Evolutionary conservation across 2,888 invertebrate species (phyloP).

Genomic region (Dioctria rufipes): DNA sequence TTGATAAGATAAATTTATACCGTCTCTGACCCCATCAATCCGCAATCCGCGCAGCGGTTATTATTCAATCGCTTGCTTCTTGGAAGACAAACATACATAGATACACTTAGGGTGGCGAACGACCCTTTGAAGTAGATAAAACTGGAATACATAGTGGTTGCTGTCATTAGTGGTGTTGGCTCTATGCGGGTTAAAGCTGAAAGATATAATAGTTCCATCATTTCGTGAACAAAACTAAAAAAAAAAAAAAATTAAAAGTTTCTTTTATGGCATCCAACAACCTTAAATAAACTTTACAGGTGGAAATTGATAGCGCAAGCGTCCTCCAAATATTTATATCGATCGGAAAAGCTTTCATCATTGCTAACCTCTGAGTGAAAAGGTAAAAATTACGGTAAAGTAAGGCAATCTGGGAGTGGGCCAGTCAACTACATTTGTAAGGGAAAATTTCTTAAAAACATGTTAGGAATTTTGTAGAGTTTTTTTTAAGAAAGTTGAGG

Average conservation of each 20-base stretch:
- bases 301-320: conserved; percentile 47
- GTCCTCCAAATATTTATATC: conserved; percentile 9
- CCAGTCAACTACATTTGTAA: too few relatives aligned
- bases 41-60: not conserved
- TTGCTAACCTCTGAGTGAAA: conserved; percentile 20
- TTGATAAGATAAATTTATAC: conserved; percentile 25
- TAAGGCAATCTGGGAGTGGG: too few relatives aligned
- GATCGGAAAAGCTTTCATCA: conserved; percentile 42
- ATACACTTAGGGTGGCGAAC: not conserved
- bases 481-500: too few relatives aligned
- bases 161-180: not conserved
- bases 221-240: too few relatives aligned
- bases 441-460: too few relatives aligned
- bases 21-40: conserved; percentile 30
- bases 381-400: conserved; percentile 1
- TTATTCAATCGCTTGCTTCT: not conserved
- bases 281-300: conserved; percentile 45
- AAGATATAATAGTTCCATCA: not conserved
- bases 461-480: too few relatives aligned
- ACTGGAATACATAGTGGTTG: not conserved
- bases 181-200: not conserved
- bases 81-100: not conserved
- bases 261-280: not conserved
- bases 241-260: conserved; percentile 23
- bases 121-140: not conserved